These are phyloP conservation scores for Zhengitettix transpicula DNA, from an alignment of 2,888 invertebrate genomes.

Conservation along the genomic window DNA sequence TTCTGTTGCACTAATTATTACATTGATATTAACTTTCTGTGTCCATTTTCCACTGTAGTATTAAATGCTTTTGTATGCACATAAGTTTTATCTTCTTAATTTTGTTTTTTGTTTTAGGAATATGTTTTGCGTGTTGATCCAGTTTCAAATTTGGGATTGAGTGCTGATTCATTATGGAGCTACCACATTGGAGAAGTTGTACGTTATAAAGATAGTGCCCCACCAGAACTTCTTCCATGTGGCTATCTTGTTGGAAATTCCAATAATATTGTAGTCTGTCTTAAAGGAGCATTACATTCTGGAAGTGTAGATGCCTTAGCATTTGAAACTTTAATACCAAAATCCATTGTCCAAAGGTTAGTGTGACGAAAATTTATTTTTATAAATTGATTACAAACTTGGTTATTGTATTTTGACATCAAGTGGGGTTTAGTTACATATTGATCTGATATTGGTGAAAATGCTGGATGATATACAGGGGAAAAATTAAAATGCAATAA, in stretches of 20 bases:
- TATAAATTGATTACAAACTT: not conserved
- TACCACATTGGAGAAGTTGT: slow-evolving; percentile 76
- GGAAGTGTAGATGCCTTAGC: slow-evolving; percentile 84
- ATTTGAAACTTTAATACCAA: slow-evolving; percentile 90
- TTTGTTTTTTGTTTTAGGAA: slow-evolving; percentile 33
- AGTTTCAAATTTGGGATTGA: slow-evolving; percentile 59
- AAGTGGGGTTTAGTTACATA: no score
- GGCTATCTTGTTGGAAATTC: slow-evolving; percentile 65
- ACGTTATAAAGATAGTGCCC: slow-evolving; percentile 23
- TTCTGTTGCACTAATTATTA: no score
- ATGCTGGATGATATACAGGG: no score
- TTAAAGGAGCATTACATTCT: slow-evolving; percentile 53
- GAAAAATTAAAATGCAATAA: no score
- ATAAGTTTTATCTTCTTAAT: not conserved
- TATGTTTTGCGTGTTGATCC: slow-evolving; percentile 87
- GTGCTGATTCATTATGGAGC: slow-evolving; percentile 76
- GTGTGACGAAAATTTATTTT: slow-evolving; percentile 19
- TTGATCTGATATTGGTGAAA: no score
- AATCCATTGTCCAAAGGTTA: slow-evolving; percentile 82
- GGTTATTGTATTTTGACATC: not conserved
- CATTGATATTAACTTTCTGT: no score
- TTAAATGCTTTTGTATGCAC: no score
- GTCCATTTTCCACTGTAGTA: no score
- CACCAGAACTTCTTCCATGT: slow-evolving; percentile 81
- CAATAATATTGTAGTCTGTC: slow-evolving; percentile 29